Percentiles rank a stretch among this genome's conserved stretches.
Evolutionary conservation across 2,888 invertebrate species (phyloP).

Genomic region (Bedellia somnulentella): DNA sequence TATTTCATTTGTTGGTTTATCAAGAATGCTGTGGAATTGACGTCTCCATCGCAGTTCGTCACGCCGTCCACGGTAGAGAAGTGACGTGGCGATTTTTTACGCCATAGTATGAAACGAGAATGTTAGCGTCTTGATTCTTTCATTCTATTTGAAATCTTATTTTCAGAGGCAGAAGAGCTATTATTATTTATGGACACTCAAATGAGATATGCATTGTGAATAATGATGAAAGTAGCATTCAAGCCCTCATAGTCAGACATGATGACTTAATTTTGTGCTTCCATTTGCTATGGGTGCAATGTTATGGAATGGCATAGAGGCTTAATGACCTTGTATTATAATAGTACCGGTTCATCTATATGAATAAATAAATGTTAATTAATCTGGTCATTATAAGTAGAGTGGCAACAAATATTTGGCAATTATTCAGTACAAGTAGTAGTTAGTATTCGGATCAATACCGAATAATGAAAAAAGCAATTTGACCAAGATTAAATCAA

Average conservation of each 20-base stretch:
- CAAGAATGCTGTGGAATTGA: constrained; percentile 44
- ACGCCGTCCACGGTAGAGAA: constrained; percentile 32
- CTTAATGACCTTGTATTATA: constrained; percentile 1
- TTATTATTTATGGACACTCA: too few species aligned
- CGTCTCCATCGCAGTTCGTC: constrained; percentile 49
- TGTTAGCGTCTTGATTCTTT: constrained; percentile 6
- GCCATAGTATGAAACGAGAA: constrained; percentile 17
- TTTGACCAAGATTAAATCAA: too few species aligned
- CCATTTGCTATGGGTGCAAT: constrained; percentile 33
- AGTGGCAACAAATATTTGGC: too few species aligned
- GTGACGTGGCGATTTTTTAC: constrained; percentile 47
- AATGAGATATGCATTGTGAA: not conserved
- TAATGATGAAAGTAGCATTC: constrained; percentile 17
- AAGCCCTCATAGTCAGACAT: constrained; percentile 34
- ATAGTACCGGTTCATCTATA: too few species aligned
- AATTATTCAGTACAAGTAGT: too few species aligned
- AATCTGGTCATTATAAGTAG: too few species aligned
- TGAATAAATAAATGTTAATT: too few species aligned
- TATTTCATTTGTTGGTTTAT: constrained; percentile 52
- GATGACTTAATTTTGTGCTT: constrained; percentile 46
- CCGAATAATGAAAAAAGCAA: too few species aligned
- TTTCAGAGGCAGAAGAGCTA: too few species aligned
- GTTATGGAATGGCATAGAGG: constrained; percentile 1
- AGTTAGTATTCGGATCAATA: too few species aligned
- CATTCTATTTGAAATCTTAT: too few species aligned